phyloP scores from a whole-genome alignment of 2,113 vertebrate genomes.

The Pteropus alecto region DNA sequence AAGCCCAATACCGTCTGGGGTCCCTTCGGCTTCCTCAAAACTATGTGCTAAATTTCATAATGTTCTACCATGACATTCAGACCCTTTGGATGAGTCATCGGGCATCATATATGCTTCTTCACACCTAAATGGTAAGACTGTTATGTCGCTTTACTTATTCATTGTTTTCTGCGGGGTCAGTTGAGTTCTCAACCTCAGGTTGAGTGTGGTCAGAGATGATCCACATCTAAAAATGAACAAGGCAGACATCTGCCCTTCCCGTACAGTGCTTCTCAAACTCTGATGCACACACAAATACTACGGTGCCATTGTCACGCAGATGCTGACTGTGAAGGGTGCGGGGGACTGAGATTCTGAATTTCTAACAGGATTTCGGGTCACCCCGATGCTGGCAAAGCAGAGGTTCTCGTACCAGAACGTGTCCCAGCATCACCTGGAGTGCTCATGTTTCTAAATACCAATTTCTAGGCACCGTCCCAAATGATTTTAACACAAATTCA shows the following conservation, averaged over 20 bases:
- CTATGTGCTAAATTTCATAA: neutral
- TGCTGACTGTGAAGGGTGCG: neutral
- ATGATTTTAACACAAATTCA: neutral
- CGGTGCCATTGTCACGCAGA: neutral
- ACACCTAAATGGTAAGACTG: neutral
- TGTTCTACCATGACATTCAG: neutral
- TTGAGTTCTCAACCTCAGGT: neutral
- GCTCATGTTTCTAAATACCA: neutral
- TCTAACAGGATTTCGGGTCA: neutral
- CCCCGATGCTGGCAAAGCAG: neutral
- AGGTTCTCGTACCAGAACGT: neutral
- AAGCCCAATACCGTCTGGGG: neutral
- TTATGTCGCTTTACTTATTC: neutral
- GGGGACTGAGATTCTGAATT: neutral
- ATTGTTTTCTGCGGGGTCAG: neutral
- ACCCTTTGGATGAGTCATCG: neutral
- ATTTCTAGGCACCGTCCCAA: neutral
- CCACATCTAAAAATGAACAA: neutral
- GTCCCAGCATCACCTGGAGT: neutral
- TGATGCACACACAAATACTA: neutral
- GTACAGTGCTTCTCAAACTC: neutral
- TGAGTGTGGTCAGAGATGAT: neutral
- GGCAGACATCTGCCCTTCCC: neutral
- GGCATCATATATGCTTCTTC: neutral
- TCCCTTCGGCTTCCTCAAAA: neutral